phyloP scores from a whole-genome alignment of 2,797 vertebrate species.

The Staurois parvus region DNA sequence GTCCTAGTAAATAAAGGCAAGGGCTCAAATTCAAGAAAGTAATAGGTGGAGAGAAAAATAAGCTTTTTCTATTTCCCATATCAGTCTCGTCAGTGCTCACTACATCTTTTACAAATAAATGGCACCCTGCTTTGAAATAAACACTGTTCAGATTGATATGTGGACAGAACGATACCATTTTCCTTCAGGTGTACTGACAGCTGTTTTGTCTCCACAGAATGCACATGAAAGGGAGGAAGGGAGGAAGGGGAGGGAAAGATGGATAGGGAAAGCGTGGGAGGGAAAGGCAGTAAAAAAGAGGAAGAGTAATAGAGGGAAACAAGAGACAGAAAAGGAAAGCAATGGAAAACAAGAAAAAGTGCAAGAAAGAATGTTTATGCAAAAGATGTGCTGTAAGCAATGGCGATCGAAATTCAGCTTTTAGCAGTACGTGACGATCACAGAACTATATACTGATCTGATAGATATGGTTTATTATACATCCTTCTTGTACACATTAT shows the following conservation, averaged over 20 bases:
- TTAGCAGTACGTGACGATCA: too few species aligned
- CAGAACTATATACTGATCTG: too few species aligned
- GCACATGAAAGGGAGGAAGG: background rate
- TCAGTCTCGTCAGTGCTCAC: background rate
- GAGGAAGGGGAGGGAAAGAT: background rate
- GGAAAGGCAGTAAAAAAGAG: background rate
- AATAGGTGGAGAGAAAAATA: constrained; percentile 21
- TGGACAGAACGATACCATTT: constrained; percentile 23
- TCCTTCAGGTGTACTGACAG: constrained; percentile 45
- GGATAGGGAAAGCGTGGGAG: background rate
- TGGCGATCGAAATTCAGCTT: too few species aligned
- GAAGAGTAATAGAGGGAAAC: background rate
- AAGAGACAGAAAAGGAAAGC: background rate
- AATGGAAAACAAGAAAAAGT: background rate
- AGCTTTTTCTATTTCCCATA: constrained; percentile 1
- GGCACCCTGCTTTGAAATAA: constrained; percentile 38
- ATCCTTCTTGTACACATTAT: too few species aligned
- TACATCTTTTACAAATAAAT: constrained; percentile 31
- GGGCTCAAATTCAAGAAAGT: background rate
- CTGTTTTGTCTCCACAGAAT: constrained; percentile 28
- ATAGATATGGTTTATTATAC: too few species aligned
- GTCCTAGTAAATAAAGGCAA: background rate
- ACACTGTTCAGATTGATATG: constrained; percentile 23
- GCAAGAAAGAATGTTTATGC: background rate
- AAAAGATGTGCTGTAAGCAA: background rate